Percentiles rank a stretch among this genome's conserved stretches.
phyloP scores from a whole-genome alignment of 2,888 invertebrate genomes.

The Ellobium chinense region DNA sequence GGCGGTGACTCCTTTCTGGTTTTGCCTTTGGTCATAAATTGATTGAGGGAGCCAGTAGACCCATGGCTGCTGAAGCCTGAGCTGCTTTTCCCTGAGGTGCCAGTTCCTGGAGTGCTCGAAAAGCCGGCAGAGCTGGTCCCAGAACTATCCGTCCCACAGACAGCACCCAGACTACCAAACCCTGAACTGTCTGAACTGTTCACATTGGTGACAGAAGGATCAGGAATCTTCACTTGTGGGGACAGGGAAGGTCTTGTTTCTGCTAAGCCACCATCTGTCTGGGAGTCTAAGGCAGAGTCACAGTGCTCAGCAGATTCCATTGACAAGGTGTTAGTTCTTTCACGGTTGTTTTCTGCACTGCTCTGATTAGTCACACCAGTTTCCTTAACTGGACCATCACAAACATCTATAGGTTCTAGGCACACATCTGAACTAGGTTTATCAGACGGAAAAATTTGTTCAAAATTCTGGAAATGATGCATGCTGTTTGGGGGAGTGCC shows the following conservation, averaged over 20 bases:
- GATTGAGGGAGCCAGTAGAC: not conserved
- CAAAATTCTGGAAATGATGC: not conserved
- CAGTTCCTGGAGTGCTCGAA: not conserved
- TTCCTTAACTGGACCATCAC: not conserved
- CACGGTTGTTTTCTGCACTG: not conserved
- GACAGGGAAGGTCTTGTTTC: not conserved
- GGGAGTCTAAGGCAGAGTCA: not conserved
- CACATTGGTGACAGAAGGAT: not conserved
- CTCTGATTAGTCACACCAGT: not conserved
- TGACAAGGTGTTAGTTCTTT: not conserved
- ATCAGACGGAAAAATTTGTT: not conserved
- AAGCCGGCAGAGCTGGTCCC: not conserved
- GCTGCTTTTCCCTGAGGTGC: not conserved
- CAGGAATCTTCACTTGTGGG: not conserved
- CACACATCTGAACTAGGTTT: not conserved
- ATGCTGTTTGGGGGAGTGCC: slow-evolving; percentile 3
- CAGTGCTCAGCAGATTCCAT: not conserved
- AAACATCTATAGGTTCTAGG: not conserved
- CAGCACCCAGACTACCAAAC: not conserved
- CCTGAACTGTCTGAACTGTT: not conserved
- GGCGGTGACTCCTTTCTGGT: slow-evolving; percentile 18
- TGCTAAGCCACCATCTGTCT: not conserved
- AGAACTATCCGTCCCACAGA: not conserved
- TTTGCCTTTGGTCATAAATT: not conserved
- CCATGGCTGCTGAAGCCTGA: not conserved